These are phyloP conservation scores for Synergus gifuensis DNA, from an alignment of 2,888 invertebrate genomes.

Conservation along the genomic window DNA sequence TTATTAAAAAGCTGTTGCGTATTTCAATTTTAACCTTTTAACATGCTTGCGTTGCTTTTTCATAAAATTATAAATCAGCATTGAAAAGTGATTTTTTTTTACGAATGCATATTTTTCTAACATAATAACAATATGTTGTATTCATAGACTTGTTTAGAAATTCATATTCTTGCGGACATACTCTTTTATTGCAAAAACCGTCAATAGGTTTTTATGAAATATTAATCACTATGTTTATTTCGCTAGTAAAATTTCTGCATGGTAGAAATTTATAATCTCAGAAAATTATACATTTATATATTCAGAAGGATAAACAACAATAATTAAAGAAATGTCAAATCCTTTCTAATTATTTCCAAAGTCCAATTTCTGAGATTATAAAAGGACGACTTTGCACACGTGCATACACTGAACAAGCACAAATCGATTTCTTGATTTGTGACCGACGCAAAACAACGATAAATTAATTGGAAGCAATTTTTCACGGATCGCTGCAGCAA, in stretches of 20 bases:
- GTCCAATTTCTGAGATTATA: background rate
- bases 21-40: background rate
- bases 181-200: background rate
- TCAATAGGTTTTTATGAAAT: background rate
- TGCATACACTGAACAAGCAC: constrained; percentile 1
- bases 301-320: background rate
- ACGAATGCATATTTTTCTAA: background rate
- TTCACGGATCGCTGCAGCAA: constrained; percentile 46
- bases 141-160: background rate
- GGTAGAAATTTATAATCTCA: background rate
- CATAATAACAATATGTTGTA: background rate
- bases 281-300: background rate
- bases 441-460: constrained; percentile 34
- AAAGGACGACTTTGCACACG: constrained; percentile 5
- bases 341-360: constrained; percentile 1
- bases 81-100: constrained; percentile 6
- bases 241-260: constrained; percentile 3
- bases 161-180: background rate
- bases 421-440: constrained; percentile 17
- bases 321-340: constrained; percentile 8
- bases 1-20: background rate
- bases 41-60: background rate
- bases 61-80: background rate
- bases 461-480: constrained; percentile 53
- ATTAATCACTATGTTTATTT: constrained; percentile 11